Evolutionary conservation across 2,888 invertebrate genomes (phyloP).

Genomic region (Heliconius charithonia): DNA sequence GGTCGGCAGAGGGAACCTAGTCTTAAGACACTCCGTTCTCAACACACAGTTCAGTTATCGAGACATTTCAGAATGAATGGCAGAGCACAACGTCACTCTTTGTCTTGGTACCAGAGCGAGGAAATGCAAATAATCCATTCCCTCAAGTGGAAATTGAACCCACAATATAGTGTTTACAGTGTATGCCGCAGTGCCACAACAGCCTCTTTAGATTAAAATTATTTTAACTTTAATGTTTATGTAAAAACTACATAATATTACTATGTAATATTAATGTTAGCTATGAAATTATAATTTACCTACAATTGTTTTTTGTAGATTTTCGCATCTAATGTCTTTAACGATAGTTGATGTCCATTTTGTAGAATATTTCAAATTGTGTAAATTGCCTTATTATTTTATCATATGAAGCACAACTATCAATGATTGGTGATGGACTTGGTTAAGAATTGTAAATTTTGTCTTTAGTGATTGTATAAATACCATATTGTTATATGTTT

Average conservation of each 20-base stretch:
- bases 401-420: conserved; percentile 42
- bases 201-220: background rate
- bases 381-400: conserved; percentile 31
- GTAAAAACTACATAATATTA: conserved; percentile 50
- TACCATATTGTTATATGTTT: conserved; percentile 74
- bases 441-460: conserved; percentile 64
- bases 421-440: conserved; percentile 43
- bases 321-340: conserved; percentile 22
- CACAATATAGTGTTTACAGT: too few species aligned
- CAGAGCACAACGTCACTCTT: too few species aligned
- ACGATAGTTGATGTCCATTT: conserved; percentile 29
- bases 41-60: background rate
- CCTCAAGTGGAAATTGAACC: background rate
- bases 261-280: conserved; percentile 51
- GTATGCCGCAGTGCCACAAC: background rate
- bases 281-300: conserved; percentile 46
- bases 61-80: too few species aligned
- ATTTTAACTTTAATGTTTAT: conserved; percentile 51
- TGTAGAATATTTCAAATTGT: conserved; percentile 31
- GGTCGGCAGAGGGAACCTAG: background rate
- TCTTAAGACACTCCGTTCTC: background rate
- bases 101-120: background rate
- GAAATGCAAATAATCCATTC: background rate
- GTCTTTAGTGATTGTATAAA: conserved; percentile 69
- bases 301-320: conserved; percentile 39